A percentile compares a stretch with the other conserved stretches of the same genome.
Conservation (phyloP, 2,888 invertebrate genomes). For the Strigamia maritima region DNA sequence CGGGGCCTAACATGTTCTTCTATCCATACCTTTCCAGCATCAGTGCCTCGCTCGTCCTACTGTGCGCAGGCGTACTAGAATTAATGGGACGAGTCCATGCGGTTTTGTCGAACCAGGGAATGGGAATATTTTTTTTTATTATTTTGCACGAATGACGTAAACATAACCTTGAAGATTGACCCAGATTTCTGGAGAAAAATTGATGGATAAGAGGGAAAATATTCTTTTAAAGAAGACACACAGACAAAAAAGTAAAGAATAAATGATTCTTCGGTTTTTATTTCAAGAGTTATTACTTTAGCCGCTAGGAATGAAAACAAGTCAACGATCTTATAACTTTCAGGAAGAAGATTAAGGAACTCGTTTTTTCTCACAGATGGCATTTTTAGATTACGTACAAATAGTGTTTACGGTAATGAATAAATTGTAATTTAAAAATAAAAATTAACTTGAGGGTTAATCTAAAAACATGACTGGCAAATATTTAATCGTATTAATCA, state of each 20-base stretch:
- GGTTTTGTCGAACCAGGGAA: not conserved
- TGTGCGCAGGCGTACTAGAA: not conserved
- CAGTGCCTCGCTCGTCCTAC: not conserved
- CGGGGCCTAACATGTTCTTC: not conserved
- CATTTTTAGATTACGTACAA: slow-evolving; percentile 13
- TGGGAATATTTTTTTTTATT: not conserved
- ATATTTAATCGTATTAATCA: not conserved
- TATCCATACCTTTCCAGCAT: not conserved
- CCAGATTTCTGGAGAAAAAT: not conserved
- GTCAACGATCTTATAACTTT: slow-evolving; percentile 20
- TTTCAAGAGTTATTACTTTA: slow-evolving; percentile 5
- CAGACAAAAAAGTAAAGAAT: not conserved
- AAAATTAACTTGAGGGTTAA: not conserved
- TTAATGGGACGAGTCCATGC: not conserved
- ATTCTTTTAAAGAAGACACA: not conserved
- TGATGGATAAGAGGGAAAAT: not conserved
- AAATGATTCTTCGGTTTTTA: slow-evolving; percentile 11
- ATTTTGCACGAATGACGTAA: not conserved
- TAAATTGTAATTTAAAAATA: not conserved
- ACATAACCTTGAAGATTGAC: not conserved
- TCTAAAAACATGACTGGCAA: not conserved
- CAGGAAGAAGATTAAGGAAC: slow-evolving; percentile 27
- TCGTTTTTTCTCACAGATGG: not conserved
- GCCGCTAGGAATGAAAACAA: slow-evolving; percentile 7
- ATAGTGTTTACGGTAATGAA: slow-evolving; percentile 15